Conservation (phyloP, 2,797 vertebrate genomes). For the Pogonophryne albipinna region DNA sequence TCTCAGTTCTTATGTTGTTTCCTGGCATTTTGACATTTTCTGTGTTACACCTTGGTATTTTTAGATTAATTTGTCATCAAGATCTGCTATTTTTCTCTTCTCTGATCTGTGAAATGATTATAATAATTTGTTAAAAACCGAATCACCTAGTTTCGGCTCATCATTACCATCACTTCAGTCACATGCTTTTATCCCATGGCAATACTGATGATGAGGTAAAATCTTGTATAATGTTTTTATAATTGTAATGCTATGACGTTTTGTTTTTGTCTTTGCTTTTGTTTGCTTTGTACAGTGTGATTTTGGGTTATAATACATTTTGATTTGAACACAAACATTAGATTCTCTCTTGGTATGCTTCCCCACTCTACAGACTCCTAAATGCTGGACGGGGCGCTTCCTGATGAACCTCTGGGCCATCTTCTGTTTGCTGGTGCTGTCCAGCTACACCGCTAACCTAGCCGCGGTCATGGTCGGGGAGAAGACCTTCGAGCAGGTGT, state of each 20-base stretch:
- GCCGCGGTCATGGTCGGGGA: slow-evolving; percentile 98
- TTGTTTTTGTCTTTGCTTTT: too few relatives aligned
- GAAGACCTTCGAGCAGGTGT: slow-evolving; percentile 95
- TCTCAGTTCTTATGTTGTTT: neutral
- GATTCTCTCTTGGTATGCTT: neutral
- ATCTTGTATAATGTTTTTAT: too few relatives aligned
- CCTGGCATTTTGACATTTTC: slow-evolving; percentile 11
- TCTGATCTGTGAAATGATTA: neutral
- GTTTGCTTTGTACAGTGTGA: too few relatives aligned
- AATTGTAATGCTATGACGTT: too few relatives aligned
- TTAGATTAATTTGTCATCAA: slow-evolving; percentile 15
- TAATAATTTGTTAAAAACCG: neutral
- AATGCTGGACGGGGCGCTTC: slow-evolving; percentile 96
- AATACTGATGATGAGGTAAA: too few relatives aligned
- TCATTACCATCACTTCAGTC: too few relatives aligned
- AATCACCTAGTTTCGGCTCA: neutral
- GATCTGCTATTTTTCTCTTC: neutral
- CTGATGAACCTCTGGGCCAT: slow-evolving; percentile 99
- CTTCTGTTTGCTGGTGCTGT: slow-evolving; percentile 96
- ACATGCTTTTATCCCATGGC: too few relatives aligned
- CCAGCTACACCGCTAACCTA: slow-evolving; percentile 96
- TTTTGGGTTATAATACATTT: too few relatives aligned
- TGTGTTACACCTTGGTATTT: slow-evolving; percentile 23
- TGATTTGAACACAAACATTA: neutral
- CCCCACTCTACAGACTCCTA: slow-evolving; percentile 85